A percentile compares a stretch with the other conserved stretches of the same genome.
Conservation (phyloP, 2,888 invertebrate species). For the Homarus gammarus region DNA sequence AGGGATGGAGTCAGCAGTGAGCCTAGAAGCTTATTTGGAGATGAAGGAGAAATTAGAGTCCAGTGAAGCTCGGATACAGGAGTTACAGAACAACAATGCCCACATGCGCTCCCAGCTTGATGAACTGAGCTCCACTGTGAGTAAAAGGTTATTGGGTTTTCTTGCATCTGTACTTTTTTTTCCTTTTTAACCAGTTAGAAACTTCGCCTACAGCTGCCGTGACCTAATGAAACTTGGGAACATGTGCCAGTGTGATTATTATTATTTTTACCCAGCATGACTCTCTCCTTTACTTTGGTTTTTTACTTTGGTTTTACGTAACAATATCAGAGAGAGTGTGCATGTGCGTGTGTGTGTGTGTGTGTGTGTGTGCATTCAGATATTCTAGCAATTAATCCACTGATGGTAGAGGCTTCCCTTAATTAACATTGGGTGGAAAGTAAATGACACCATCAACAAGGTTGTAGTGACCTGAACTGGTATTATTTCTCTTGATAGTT, state of each 20-base stretch:
- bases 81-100: slow-evolving; percentile 68
- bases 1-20: slow-evolving; percentile 58
- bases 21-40: slow-evolving; percentile 56
- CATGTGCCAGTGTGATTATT: background rate
- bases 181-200: no score
- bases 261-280: background rate
- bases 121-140: slow-evolving; percentile 66
- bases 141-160: background rate
- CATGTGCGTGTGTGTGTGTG: no score
- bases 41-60: slow-evolving; percentile 65
- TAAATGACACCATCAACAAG: no score
- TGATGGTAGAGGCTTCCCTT: no score
- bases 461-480: no score
- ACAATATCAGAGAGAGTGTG: no score
- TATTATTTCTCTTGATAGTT: no score
- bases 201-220: no score
- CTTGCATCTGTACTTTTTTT: background rate
- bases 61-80: slow-evolving; percentile 64
- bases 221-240: no score
- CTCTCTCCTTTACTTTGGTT: background rate
- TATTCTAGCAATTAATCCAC: no score
- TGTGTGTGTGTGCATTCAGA: no score
- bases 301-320: slow-evolving; percentile 29
- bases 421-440: no score
- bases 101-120: slow-evolving; percentile 69